Evolutionary conservation across 2,888 invertebrate species (phyloP).

Genomic region (Odontocerum albicorne): DNA sequence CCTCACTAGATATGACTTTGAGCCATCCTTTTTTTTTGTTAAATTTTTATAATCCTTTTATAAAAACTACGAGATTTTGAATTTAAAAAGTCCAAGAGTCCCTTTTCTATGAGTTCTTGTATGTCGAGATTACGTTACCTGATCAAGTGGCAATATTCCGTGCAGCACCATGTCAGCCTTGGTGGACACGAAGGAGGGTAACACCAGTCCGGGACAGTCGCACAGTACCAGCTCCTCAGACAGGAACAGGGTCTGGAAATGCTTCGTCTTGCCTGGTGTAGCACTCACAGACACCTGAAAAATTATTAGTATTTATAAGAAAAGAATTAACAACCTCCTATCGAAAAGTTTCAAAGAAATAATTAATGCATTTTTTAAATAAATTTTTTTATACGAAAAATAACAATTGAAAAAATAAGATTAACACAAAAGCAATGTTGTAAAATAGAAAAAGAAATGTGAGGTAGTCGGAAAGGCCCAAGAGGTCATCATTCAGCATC

Average conservation of each 20-base stretch:
- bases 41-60: background rate
- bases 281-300: conserved; percentile 82
- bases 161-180: conserved; percentile 94
- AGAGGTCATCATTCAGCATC: no score
- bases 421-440: no score
- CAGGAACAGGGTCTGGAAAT: conserved; percentile 88
- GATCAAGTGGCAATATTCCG: conserved; percentile 96
- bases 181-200: conserved; percentile 95
- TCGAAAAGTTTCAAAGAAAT: no score
- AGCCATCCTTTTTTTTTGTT: background rate
- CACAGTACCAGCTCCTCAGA: conserved; percentile 81
- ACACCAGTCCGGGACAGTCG: conserved; percentile 97
- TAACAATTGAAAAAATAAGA: no score
- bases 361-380: no score
- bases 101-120: background rate
- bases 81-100: background rate
- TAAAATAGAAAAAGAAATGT: no score
- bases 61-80: no score
- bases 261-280: conserved; percentile 98
- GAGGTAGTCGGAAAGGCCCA: no score
- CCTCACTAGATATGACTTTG: background rate
- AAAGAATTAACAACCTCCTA: no score
- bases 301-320: no score
- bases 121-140: conserved; percentile 49
- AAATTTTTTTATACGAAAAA: no score